Evolutionary conservation across 2,113 vertebrate species (phyloP), one percentile per base, ranked within the genome.

Genomic region (Epinephelus fuscoguttatus): DNA sequence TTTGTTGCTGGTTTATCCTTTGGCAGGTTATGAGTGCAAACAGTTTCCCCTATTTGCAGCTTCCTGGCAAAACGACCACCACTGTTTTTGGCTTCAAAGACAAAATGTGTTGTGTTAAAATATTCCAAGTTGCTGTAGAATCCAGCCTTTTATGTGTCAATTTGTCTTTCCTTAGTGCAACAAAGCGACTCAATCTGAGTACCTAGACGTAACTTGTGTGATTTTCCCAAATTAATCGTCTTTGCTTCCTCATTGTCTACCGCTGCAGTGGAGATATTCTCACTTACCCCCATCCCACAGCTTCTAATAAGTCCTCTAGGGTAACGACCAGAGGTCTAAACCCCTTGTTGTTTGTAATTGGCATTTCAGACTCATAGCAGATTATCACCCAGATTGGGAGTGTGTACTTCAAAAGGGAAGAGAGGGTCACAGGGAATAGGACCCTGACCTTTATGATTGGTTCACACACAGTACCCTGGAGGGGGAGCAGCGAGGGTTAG

Each of bases 371-470:
- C 84, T 91, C 90, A 91, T 89, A 52, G 89, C 89, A 94, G 93
- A 93, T 95, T 94, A 95, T 91, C 92, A 69, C 92, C 87, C 84
- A 91, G 90, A 91, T 89, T 90, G 69, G 74, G 75, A 89, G 78
- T 75, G 75, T 88, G 81, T 52, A 85, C 85, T 93, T 92, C 92
- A 93, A 94, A 94, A 91, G 87, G 66, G 64, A 86, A 74, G 66
- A 84, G 76, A 68, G 79, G 89, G 91, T 92, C 91, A 88, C 68
- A 82, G 89, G 62, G 92, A 94, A 93, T 82, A 72, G 85, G 82
- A 93, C 91, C 82, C 85, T 94, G 91, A 93, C 93, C 90, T 94
- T 95, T 92, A 88, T 82, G 85, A 94, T 89, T 92, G 92, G 92
- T 95, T 92, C 90, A 84, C 84, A 91, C 86, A 88, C 83, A 85